A percentile compares a stretch with the other conserved stretches of the same genome.
phyloP scores from a whole-genome alignment of 2,888 invertebrate genomes.

The Parasteatoda lunata region DNA sequence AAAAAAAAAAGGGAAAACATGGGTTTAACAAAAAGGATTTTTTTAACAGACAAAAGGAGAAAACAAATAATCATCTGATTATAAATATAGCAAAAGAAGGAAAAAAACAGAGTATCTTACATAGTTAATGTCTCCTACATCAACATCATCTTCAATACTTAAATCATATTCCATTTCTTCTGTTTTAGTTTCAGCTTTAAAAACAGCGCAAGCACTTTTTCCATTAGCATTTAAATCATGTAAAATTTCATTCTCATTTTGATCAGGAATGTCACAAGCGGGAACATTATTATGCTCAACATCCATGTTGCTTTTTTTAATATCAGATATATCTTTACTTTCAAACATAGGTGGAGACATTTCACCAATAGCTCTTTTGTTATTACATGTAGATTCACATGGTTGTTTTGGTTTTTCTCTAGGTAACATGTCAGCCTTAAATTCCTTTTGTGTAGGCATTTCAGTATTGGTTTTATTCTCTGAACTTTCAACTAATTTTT shows the following conservation, averaged over 20 bases:
- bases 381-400: too few relatives aligned
- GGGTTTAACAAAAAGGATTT: too few relatives aligned
- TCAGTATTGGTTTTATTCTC: not conserved
- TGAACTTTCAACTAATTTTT: too few relatives aligned
- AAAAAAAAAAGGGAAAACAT: too few relatives aligned
- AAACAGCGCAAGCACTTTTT: not conserved
- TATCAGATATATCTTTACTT: not conserved
- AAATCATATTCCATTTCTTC: slow-evolving; percentile 20
- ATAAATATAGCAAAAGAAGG: too few relatives aligned
- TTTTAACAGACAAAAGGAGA: too few relatives aligned
- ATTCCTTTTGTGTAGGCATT: not conserved
- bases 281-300: not conserved
- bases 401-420: too few relatives aligned
- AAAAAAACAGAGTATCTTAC: slow-evolving; percentile 2
- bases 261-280: not conserved
- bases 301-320: not conserved
- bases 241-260: not conserved
- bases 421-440: too few relatives aligned
- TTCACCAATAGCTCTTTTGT: not conserved
- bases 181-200: not conserved
- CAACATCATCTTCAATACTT: slow-evolving; percentile 8
- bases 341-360: not conserved
- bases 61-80: too few relatives aligned
- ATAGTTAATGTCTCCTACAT: slow-evolving; percentile 45
- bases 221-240: not conserved